Base-by-base conservation (phyloP, 2,888 invertebrate species). In the Oscheius onirici region DNA sequence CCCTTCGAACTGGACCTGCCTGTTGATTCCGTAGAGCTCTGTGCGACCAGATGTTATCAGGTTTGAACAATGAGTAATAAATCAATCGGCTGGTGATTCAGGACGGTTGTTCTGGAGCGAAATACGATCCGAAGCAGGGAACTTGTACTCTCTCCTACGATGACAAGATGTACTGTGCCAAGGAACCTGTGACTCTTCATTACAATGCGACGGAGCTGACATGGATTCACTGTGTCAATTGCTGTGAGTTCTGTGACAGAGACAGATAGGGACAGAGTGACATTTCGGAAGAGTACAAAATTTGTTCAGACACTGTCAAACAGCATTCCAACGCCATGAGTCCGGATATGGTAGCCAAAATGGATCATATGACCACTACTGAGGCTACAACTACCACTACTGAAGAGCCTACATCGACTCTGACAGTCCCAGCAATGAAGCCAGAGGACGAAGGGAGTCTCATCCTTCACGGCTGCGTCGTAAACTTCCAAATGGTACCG, bases 151-250 rank as follows among this genome's bases (percentile, higher is more conserved):
- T 84, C n/a, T 82, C 81, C 8, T 84, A 80, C 69, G 83, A 81
- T 24, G 83, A 84, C 49, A 75, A 76, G 49, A 80, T 79, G 46
- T 77, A 66, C 52, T 83, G 83, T 55, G 78, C 75, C 11, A 49
- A 67, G 41, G 74, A 76, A 24, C 73, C 74, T 40, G 82, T 81
- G 2, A 73, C 75, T 68, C 20, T 84, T 10, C 76, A 76, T 61
- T 75, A 79, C 63, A 63, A 75, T 71, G 74, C 78, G 1, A 74
- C 76, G 34, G 78, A 79, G 46, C 69, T 79, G 13, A 75, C 76
- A 8, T 82, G 83, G 84, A 79, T 84, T 54, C 84, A 84, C 68
- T 84, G 84, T 65, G 82, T 84, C 46, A 79, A 80, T 51, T 84
- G 84, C 76, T 79, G 80, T 80, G n/a, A 57, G 76, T 73, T 65